These are phyloP conservation scores for Campoplex nolae DNA, from an alignment of 2,888 invertebrate genomes.

Conservation along the genomic window DNA sequence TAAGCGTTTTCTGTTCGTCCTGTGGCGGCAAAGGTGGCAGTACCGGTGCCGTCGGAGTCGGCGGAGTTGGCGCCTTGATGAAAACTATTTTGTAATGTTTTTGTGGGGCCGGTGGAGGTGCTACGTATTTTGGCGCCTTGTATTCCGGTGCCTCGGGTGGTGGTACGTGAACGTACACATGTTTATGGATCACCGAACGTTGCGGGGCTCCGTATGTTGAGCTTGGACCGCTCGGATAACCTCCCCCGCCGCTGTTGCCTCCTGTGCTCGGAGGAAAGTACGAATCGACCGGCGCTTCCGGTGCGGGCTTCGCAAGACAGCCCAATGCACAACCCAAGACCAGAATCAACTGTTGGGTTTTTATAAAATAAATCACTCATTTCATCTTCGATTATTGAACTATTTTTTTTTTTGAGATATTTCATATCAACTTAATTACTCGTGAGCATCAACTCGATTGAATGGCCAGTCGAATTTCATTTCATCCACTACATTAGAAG, in stretches of 20 bases:
- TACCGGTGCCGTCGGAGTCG: conserved; percentile 85
- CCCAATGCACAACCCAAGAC: conserved; percentile 70
- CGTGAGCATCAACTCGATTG: not conserved
- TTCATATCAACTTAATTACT: not conserved
- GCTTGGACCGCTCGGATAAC: conserved; percentile 68
- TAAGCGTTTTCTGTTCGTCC: conserved; percentile 95
- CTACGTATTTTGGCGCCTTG: conserved; percentile 87
- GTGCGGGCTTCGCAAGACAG: conserved; percentile 83
- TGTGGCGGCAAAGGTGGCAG: conserved; percentile 88
- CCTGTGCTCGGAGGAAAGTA: conserved; percentile 85
- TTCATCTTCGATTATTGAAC: not conserved
- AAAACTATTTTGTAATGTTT: conserved; percentile 95
- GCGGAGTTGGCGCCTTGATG: conserved; percentile 89
- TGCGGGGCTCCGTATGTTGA: conserved; percentile 86
- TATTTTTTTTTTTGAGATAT: not conserved
- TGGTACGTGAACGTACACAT: conserved; percentile 96
- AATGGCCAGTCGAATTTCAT: no score
- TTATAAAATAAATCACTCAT: not conserved
- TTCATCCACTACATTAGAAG: no score
- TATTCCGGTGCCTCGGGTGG: conserved; percentile 93
- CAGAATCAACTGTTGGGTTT: conserved; percentile 70
- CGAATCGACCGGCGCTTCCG: conserved; percentile 85
- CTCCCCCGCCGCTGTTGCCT: conserved; percentile 68
- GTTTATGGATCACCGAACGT: conserved; percentile 92
- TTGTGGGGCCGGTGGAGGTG: conserved; percentile 87